phyloP scores from a whole-genome alignment of 2,888 invertebrate genomes.

The Glaucopsyche alexis region DNA sequence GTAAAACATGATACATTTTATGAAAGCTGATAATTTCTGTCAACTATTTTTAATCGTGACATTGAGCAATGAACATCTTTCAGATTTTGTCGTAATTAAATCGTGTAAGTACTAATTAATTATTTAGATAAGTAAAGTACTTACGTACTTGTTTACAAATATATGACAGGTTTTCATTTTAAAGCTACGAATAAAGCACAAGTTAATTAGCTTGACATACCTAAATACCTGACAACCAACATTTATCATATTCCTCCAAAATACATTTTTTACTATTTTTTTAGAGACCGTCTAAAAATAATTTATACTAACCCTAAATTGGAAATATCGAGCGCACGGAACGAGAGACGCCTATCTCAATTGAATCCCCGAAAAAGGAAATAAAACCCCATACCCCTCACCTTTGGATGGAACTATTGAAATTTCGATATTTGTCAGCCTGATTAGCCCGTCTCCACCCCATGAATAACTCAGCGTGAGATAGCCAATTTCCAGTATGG shows the following conservation, averaged over 20 bases:
- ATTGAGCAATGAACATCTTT: too few species aligned
- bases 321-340: conserved; percentile 67
- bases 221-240: background rate
- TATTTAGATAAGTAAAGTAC: too few species aligned
- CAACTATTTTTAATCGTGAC: too few species aligned
- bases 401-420: conserved; percentile 67
- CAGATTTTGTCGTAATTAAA: too few species aligned
- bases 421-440: conserved; percentile 74
- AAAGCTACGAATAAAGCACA: too few species aligned
- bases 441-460: conserved; percentile 69
- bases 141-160: too few species aligned
- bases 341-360: conserved; percentile 74
- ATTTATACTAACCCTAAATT: conserved; percentile 56
- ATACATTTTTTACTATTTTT: background rate
- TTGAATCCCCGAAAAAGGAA: conserved; percentile 77
- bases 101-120: too few species aligned
- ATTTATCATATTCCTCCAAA: background rate
- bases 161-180: too few species aligned
- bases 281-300: conserved; percentile 26
- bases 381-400: conserved; percentile 58
- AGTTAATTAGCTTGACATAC: background rate
- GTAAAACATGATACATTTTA: too few species aligned
- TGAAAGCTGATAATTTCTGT: too few species aligned
- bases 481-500: conserved; percentile 49
- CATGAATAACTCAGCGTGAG: conserved; percentile 70